phyloP scores from a whole-genome alignment of 2,888 invertebrate genomes.

The Eupithecia tripunctaria region DNA sequence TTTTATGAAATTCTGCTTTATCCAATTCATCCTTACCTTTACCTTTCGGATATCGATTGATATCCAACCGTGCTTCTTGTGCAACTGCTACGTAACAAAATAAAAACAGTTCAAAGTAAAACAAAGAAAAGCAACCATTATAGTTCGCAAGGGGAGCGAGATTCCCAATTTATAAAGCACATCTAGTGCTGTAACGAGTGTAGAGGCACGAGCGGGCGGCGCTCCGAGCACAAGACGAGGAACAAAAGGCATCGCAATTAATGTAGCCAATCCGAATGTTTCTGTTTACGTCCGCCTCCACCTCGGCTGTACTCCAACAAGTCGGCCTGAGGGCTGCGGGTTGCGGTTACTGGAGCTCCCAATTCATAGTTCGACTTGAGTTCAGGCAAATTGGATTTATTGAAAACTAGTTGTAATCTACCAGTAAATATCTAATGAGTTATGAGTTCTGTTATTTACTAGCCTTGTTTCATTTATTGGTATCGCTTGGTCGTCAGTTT shows the following conservation, averaged over 20 bases:
- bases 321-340: neutral
- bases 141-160: neutral
- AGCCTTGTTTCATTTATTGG: neutral
- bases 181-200: neutral
- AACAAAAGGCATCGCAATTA: slow-evolving; percentile 18
- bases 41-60: neutral
- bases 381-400: neutral
- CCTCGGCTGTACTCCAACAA: neutral
- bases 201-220: too few relatives aligned
- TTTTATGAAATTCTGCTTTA: neutral
- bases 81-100: neutral
- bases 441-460: neutral
- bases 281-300: slow-evolving; percentile 13
- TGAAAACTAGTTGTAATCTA: neutral
- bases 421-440: neutral
- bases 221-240: slow-evolving; percentile 4
- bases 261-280: slow-evolving; percentile 23
- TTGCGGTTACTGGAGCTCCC: neutral
- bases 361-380: neutral
- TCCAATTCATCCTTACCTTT: neutral
- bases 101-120: neutral
- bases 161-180: slow-evolving; percentile 1
- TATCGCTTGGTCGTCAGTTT: neutral
- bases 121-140: neutral
- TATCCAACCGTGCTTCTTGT: neutral